Evolutionary conservation across 2,113 vertebrate genomes (phyloP).

Genomic region (Indicator indicator): DNA sequence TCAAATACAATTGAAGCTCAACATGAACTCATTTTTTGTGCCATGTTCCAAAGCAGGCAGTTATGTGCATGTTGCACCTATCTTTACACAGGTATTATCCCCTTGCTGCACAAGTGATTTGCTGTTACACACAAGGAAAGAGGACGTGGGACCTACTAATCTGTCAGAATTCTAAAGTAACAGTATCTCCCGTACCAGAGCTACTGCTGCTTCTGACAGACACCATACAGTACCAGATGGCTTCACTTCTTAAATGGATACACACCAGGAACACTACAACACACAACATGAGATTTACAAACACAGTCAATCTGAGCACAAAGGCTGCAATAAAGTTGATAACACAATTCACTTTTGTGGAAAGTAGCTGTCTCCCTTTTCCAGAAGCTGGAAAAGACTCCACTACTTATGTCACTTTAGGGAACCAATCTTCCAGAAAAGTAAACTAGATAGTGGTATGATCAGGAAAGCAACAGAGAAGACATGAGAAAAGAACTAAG

Average conservation of each 20-base stretch:
- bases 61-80: neutral
- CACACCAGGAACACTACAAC: neutral
- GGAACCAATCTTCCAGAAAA: constrained; percentile 38
- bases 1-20: neutral
- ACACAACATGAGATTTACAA: neutral
- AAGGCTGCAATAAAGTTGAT: neutral
- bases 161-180: neutral
- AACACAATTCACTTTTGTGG: constrained; percentile 23
- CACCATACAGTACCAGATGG: neutral
- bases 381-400: neutral
- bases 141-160: neutral
- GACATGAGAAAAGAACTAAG: neutral
- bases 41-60: neutral
- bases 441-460: neutral
- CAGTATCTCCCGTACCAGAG: neutral
- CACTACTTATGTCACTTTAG: neutral
- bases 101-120: neutral
- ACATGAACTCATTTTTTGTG: neutral
- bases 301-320: neutral
- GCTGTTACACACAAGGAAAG: neutral
- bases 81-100: neutral
- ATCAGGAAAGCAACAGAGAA: neutral
- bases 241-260: neutral
- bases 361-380: neutral
- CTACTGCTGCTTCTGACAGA: neutral